A percentile compares a stretch with the other conserved stretches of the same genome.
These are phyloP conservation scores for Pectinophora gossypiella DNA, from an alignment of 1,140 invertebrate genomes.

Conservation along the genomic window DNA sequence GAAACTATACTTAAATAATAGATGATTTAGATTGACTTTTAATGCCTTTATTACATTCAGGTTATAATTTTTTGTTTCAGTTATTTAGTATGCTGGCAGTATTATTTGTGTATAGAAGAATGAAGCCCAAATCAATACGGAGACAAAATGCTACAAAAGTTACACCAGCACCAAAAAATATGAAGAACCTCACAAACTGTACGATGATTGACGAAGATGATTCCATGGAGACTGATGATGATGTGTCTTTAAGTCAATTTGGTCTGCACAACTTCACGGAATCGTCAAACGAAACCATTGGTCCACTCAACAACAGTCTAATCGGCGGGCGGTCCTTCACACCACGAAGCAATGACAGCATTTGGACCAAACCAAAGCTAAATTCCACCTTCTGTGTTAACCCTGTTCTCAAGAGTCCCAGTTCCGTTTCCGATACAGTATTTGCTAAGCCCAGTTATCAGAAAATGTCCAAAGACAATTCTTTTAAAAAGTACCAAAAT, in stretches of 20 bases:
- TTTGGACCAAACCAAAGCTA: conserved; percentile 55
- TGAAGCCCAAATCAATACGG: conserved; percentile 34
- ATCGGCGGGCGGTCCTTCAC: conserved; percentile 54
- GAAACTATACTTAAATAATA: no score
- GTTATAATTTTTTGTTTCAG: conserved; percentile 34
- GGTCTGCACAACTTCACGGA: conserved; percentile 56
- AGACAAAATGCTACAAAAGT: no score
- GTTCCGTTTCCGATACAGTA: conserved; percentile 44
- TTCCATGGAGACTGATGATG: conserved; percentile 55
- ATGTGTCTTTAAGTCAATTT: conserved; percentile 64
- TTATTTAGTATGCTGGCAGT: conserved; percentile 39
- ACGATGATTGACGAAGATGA: conserved; percentile 42
- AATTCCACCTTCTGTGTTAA: conserved; percentile 63
- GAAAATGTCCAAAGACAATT: conserved; percentile 6
- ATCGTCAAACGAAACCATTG: conserved; percentile 53
- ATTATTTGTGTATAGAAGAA: conserved; percentile 44
- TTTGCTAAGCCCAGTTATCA: conserved; percentile 42
- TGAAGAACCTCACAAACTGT: conserved; percentile 41
- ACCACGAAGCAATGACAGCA: conserved; percentile 36
- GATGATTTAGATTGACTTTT: no score
- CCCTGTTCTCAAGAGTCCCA: conserved; percentile 40
- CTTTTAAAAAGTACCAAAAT: conserved; percentile 63
- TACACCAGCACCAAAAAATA: conserved; percentile 38
- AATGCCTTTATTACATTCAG: not conserved
- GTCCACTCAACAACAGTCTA: conserved; percentile 39